Evolutionary conservation across 2,797 vertebrate genomes (phyloP).

Genomic region (Limnodromus scolopaceus): DNA sequence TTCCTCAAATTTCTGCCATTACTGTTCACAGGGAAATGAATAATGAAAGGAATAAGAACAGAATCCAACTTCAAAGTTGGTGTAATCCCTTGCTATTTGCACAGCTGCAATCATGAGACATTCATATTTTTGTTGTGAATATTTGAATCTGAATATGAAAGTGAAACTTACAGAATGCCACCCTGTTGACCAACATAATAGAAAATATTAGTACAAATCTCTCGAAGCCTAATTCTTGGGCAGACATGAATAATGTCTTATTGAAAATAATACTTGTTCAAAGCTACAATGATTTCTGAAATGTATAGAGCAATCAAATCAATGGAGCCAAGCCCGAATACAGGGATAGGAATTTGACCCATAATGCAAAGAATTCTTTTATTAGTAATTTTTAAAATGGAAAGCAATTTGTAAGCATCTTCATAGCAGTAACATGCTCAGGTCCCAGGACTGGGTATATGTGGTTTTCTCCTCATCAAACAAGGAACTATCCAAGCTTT

Average conservation of each 20-base stretch:
- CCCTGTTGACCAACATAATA: constrained; percentile 69
- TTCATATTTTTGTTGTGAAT: constrained; percentile 66
- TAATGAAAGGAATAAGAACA: constrained; percentile 28
- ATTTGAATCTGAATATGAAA: constrained; percentile 69
- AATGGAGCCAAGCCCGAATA: background rate
- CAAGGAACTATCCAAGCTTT: background rate
- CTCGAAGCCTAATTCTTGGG: constrained; percentile 45
- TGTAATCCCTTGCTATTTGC: constrained; percentile 61
- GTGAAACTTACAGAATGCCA: constrained; percentile 52
- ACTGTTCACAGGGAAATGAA: constrained; percentile 27
- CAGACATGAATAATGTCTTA: constrained; percentile 42
- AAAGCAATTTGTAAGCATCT: constrained; percentile 21
- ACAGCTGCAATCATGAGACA: constrained; percentile 69
- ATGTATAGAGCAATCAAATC: constrained; percentile 61
- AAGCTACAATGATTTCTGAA: constrained; percentile 42
- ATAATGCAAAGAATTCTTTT: constrained; percentile 32
- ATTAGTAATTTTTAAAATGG: constrained; percentile 27
- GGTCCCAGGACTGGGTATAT: background rate
- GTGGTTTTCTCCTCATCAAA: background rate
- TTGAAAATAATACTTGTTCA: constrained; percentile 56
- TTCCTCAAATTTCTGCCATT: background rate
- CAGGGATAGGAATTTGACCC: background rate
- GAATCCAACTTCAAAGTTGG: constrained; percentile 33
- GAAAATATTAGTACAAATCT: constrained; percentile 66
- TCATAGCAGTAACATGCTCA: background rate